Evolutionary conservation across 2,888 invertebrate species (phyloP), one percentile per base, ranked within the genome.

Genomic region (Trissoscelio sp.): DNA sequence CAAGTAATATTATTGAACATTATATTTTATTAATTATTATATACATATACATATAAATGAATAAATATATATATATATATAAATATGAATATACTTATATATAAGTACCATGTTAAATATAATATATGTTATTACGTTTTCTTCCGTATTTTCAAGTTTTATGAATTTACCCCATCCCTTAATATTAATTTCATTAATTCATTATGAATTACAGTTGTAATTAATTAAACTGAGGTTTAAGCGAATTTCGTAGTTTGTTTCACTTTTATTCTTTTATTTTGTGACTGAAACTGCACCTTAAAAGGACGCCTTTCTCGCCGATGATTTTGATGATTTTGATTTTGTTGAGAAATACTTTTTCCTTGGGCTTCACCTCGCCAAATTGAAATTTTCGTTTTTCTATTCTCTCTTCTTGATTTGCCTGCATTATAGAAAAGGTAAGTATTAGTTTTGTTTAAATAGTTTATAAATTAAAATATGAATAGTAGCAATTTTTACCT

Each of bases 351-450:
- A 88, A 86, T 80, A 87, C 86, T 86, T 89, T 90, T 7, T 88
- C 88, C 14, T 81, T 58, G 3, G 90, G 85, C 82, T 93, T 92
- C 0, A 92, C 92, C 75, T 92, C 91, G n/a, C 96, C 95, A 92
- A 97, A 97, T 85, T 97, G 94, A 74, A 95, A 95, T 89, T 96
- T 96, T 60, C 97, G 93, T 88, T 95, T 95, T 84, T 95, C 95
- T 87, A 96, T 90, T 88, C 94, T 94, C 85, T 96, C 96, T 86
- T 95, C 93, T 51, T 93, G 93, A 90, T 95, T 95, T 81, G 89
- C 91, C 90, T 90, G 53, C 55, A 81, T 18, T n/a, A n/a, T n/a
- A n/a, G 16, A 53, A 16, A 55, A 28, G 4, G 39, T 75, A 58
- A 58, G 67, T 67, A 58, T 66, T 20, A 39, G 0, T 37, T 42